Conservation (phyloP, 2,888 invertebrate species). For the Mythimna vitellina region DNA sequence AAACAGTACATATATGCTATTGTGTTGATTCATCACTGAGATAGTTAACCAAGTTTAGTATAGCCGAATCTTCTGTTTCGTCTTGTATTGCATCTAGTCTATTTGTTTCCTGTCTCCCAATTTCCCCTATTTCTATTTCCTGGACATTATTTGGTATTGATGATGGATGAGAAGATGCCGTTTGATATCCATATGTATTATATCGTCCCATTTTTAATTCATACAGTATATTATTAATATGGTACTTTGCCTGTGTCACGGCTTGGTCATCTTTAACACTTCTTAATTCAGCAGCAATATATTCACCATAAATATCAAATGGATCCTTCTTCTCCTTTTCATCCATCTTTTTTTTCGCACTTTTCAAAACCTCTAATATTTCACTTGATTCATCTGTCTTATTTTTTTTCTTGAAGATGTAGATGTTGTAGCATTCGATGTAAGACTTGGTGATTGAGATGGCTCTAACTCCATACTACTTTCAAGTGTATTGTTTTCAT, state of each 20-base stretch:
- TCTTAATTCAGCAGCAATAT: constrained; percentile 64
- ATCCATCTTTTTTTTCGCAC: constrained; percentile 58
- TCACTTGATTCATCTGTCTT: constrained; percentile 56
- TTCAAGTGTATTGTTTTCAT: too few relatives aligned
- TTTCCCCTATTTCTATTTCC: constrained; percentile 49
- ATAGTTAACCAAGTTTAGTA: constrained; percentile 57
- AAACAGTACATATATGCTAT: too few relatives aligned
- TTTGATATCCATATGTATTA: constrained; percentile 46
- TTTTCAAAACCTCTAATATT: constrained; percentile 57
- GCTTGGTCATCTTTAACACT: constrained; percentile 63
- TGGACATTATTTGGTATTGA: constrained; percentile 61
- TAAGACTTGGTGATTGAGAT: constrained; percentile 59
- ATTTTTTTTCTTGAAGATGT: constrained; percentile 61
- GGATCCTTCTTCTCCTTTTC: constrained; percentile 51
- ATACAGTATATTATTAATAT: constrained; percentile 59
- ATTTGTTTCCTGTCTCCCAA: constrained; percentile 52
- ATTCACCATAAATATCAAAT: constrained; percentile 62
- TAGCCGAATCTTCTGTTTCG: constrained; percentile 54
- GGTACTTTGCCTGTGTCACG: constrained; percentile 61
- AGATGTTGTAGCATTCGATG: constrained; percentile 58
- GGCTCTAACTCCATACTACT: constrained; percentile 47
- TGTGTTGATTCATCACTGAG: constrained; percentile 53
- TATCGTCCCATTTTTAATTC: constrained; percentile 61
- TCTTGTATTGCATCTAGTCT: constrained; percentile 53
- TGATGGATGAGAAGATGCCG: constrained; percentile 57